Conservation (phyloP, 2,888 invertebrate species). For the Dione juno region DNA sequence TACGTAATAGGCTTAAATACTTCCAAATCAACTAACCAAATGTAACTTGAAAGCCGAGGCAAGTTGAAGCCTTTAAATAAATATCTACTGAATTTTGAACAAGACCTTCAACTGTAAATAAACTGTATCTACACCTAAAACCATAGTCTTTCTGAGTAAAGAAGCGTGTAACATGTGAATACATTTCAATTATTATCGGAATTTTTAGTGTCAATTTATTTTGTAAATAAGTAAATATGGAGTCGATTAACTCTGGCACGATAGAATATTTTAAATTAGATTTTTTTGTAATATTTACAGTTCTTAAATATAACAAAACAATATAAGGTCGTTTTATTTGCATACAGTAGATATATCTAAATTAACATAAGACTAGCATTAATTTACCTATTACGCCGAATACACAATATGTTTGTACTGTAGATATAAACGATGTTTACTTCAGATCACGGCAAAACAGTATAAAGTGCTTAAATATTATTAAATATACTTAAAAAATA, state of each 20-base stretch:
- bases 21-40: constrained; percentile 20
- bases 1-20: constrained; percentile 25
- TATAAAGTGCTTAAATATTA: not conserved
- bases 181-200: not conserved
- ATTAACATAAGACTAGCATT: too few relatives aligned
- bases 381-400: too few relatives aligned
- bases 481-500: not conserved
- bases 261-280: too few relatives aligned
- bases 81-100: constrained; percentile 22
- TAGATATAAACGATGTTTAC: too few relatives aligned
- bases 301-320: too few relatives aligned
- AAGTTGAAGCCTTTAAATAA: constrained; percentile 23
- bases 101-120: constrained; percentile 18
- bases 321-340: too few relatives aligned
- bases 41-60: constrained; percentile 23
- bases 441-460: not conserved
- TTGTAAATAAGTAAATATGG: not conserved
- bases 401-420: too few relatives aligned
- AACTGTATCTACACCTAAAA: not conserved
- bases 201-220: not conserved
- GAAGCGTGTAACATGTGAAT: constrained; percentile 5
- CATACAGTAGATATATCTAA: too few relatives aligned
- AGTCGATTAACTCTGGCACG: too few relatives aligned
- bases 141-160: constrained; percentile 1
- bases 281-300: too few relatives aligned